A percentile compares a stretch with the other conserved stretches of the same genome.
These are phyloP conservation scores for Ammodytes dubius DNA, from an alignment of 2,113 vertebrate genomes.

Conservation along the genomic window DNA sequence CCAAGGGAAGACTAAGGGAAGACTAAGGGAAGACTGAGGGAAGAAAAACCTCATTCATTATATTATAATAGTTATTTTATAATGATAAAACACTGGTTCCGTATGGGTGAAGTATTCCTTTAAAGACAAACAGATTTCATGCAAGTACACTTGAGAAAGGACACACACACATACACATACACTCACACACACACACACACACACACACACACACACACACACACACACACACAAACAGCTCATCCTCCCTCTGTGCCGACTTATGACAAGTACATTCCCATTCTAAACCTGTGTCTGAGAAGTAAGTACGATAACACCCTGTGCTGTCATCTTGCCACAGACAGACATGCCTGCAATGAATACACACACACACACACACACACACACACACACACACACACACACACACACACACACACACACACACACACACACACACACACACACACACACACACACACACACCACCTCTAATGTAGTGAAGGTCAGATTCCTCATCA, in stretches of 20 bases:
- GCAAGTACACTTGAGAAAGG: too few relatives aligned
- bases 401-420: constrained; percentile 19
- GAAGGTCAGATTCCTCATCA: constrained; percentile 65
- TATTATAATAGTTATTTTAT: too few relatives aligned
- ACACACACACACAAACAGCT: constrained; percentile 10
- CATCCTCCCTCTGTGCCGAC: constrained; percentile 24
- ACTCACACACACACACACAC: constrained; percentile 2
- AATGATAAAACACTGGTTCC: too few relatives aligned
- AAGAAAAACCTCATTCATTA: too few relatives aligned
- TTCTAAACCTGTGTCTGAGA: constrained; percentile 48
- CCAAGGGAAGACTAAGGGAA: too few relatives aligned
- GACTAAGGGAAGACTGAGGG: too few relatives aligned
- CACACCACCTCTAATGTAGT: constrained; percentile 36
- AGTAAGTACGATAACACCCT: constrained; percentile 43
- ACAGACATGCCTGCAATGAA: neutral
- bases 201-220: constrained; percentile 21
- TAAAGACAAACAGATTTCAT: too few relatives aligned
- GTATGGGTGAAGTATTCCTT: too few relatives aligned
- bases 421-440: constrained; percentile 7
- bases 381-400: constrained; percentile 31
- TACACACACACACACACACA: neutral
- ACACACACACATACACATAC: too few relatives aligned
- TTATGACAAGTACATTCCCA: constrained; percentile 54
- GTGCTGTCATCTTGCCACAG: constrained; percentile 14
- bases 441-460: constrained; percentile 36